Percentiles rank a stretch among this genome's conserved stretches.
Conservation (phyloP, 2,113 vertebrate species). For the Aptenodytes patagonicus region DNA sequence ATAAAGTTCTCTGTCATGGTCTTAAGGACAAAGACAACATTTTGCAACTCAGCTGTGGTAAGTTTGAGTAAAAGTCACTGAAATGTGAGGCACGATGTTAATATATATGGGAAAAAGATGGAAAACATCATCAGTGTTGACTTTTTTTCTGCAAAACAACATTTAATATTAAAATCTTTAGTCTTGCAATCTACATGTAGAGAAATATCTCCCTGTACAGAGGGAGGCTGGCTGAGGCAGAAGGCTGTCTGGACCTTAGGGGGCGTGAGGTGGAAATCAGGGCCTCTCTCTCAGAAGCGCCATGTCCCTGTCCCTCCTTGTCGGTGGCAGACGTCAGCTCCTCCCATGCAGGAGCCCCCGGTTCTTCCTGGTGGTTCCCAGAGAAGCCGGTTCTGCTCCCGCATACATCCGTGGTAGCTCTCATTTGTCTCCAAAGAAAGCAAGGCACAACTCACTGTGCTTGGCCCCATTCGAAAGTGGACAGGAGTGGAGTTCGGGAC, state of each 20-base stretch:
- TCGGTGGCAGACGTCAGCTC: neutral
- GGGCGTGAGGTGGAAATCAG: neutral
- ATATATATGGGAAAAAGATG: constrained; percentile 14
- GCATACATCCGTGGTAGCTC: accelerated
- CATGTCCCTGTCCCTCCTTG: neutral
- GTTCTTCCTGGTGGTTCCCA: neutral
- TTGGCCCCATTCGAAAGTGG: accelerated
- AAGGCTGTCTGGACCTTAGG: neutral
- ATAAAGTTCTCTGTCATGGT: constrained; percentile 78
- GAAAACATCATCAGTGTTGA: neutral
- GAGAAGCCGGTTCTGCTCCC: neutral
- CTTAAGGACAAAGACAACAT: constrained; percentile 78
- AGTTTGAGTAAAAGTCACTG: constrained; percentile 73
- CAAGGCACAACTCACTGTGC: neutral
- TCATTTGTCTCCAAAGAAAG: neutral
- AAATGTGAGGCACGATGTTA: constrained; percentile 51
- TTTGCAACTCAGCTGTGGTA: constrained; percentile 68
- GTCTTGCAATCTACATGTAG: neutral
- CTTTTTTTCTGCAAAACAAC: neutral
- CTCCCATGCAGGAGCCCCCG: neutral
- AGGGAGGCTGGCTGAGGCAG: neutral
- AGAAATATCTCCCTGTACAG: neutral
- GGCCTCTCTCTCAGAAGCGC: neutral
- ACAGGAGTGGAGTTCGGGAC: neutral
- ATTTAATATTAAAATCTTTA: neutral